Conservation (phyloP, 2,888 invertebrate species). For the Drosophila anceps region DNA sequence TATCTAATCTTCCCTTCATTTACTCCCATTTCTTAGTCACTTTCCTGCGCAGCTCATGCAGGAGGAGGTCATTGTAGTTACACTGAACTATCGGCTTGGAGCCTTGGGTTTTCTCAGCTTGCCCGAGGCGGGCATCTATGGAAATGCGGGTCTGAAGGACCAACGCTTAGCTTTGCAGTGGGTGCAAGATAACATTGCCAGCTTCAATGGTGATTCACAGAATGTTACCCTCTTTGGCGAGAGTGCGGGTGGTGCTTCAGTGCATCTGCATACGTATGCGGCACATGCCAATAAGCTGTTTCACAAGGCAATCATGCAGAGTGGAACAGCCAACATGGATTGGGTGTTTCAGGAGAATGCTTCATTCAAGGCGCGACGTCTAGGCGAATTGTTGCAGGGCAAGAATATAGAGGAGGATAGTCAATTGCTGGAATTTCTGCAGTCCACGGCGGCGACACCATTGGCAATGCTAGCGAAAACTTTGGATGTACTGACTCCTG, state of each 20-base stretch:
- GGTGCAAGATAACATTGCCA: slow-evolving; percentile 85
- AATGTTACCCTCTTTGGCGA: slow-evolving; percentile 84
- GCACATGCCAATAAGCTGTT: slow-evolving; percentile 80
- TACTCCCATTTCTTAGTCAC: slow-evolving; percentile 59
- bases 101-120: slow-evolving; percentile 83
- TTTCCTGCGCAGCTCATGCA: slow-evolving; percentile 82
- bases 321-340: slow-evolving; percentile 83
- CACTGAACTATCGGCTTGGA: slow-evolving; percentile 83
- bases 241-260: slow-evolving; percentile 82
- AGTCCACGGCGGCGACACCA: slow-evolving; percentile 68
- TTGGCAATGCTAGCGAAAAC: slow-evolving; percentile 49
- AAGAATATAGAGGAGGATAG: slow-evolving; percentile 41
- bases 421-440: slow-evolving; percentile 62
- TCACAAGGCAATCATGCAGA: slow-evolving; percentile 84
- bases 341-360: slow-evolving; percentile 82
- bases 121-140: slow-evolving; percentile 82
- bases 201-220: slow-evolving; percentile 85
- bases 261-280: slow-evolving; percentile 81
- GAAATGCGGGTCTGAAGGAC: slow-evolving; percentile 84
- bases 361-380: slow-evolving; percentile 61
- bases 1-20: not conserved
- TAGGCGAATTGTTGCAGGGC: slow-evolving; percentile 77
- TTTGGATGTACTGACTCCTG: slow-evolving; percentile 64
- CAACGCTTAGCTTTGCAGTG: slow-evolving; percentile 86
- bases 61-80: slow-evolving; percentile 83